phyloP scores from a whole-genome alignment of 2,888 invertebrate genomes.

The Acronicta aceris region DNA sequence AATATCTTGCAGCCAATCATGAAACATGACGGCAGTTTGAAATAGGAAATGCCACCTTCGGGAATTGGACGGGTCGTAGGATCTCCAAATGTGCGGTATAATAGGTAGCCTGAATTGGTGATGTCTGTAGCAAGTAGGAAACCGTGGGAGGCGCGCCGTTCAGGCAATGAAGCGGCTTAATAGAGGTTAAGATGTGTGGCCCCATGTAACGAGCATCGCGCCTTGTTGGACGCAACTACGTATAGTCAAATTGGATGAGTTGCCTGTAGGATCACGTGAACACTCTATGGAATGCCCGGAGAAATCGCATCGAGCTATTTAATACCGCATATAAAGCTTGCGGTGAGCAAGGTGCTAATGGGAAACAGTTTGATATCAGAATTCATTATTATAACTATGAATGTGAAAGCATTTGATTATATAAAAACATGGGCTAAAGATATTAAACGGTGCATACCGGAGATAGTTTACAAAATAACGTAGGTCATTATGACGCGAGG shows the following conservation, averaged over 20 bases:
- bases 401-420: slow-evolving; percentile 38
- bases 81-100: slow-evolving; percentile 65
- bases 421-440: slow-evolving; percentile 36
- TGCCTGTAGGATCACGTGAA: slow-evolving; percentile 55
- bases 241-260: slow-evolving; percentile 75
- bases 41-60: slow-evolving; percentile 65
- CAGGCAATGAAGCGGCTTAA: slow-evolving; percentile 80
- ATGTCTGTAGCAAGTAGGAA: slow-evolving; percentile 74
- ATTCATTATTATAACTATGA: slow-evolving; percentile 12
- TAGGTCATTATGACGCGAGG: slow-evolving; percentile 44
- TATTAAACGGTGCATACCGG: slow-evolving; percentile 26
- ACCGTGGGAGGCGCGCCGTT: slow-evolving; percentile 79
- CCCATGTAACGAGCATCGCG: slow-evolving; percentile 78
- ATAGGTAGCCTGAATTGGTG: slow-evolving; percentile 77
- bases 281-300: slow-evolving; percentile 28
- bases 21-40: slow-evolving; percentile 40
- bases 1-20: slow-evolving; percentile 56
- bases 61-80: slow-evolving; percentile 61
- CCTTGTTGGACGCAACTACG: slow-evolving; percentile 76
- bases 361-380: slow-evolving; percentile 26
- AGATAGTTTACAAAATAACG: slow-evolving; percentile 55
- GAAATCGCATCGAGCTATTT: slow-evolving; percentile 40
- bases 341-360: slow-evolving; percentile 14
- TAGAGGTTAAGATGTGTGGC: slow-evolving; percentile 87
- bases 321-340: slow-evolving; percentile 11